Conservation (phyloP, 2,888 invertebrate species). For the Hypselothyrea guttata region DNA sequence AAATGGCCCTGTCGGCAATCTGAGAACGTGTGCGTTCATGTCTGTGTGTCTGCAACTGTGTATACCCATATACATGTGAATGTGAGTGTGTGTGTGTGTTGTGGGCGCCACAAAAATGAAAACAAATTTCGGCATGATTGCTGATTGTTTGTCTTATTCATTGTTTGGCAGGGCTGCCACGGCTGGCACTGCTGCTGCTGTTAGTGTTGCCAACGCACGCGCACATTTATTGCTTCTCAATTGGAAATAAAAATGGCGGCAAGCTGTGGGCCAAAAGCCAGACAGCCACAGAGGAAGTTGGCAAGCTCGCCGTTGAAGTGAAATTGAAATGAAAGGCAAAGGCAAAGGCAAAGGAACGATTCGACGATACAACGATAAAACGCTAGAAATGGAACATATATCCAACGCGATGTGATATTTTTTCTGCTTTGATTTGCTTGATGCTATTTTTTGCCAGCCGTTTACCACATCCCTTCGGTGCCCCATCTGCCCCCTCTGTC, state of each 20-base stretch:
- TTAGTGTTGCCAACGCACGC: slow-evolving; percentile 69
- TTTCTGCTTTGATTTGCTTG: slow-evolving; percentile 64
- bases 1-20: slow-evolving; percentile 70
- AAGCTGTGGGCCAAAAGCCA: slow-evolving; percentile 20
- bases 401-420: slow-evolving; percentile 13
- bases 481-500: neutral
- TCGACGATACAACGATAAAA: slow-evolving; percentile 26
- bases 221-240: slow-evolving; percentile 75
- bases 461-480: slow-evolving; percentile 7
- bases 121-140: slow-evolving; percentile 77
- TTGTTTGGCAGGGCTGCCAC: slow-evolving; percentile 62
- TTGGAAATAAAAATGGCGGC: slow-evolving; percentile 74
- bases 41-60: slow-evolving; percentile 8
- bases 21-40: slow-evolving; percentile 48
- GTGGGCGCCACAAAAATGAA: slow-evolving; percentile 75
- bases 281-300: slow-evolving; percentile 34
- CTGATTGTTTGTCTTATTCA: slow-evolving; percentile 76
- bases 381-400: slow-evolving; percentile 37
- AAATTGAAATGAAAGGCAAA: slow-evolving; percentile 60
- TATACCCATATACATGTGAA: slow-evolving; percentile 1
- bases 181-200: slow-evolving; percentile 22
- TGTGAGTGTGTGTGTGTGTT: slow-evolving; percentile 22
- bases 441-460: slow-evolving; percentile 33
- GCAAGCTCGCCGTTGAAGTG: slow-evolving; percentile 36
- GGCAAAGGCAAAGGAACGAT: too few species aligned